phyloP scores from a whole-genome alignment of 2,888 invertebrate genomes.

The Podabrus alpinus region DNA sequence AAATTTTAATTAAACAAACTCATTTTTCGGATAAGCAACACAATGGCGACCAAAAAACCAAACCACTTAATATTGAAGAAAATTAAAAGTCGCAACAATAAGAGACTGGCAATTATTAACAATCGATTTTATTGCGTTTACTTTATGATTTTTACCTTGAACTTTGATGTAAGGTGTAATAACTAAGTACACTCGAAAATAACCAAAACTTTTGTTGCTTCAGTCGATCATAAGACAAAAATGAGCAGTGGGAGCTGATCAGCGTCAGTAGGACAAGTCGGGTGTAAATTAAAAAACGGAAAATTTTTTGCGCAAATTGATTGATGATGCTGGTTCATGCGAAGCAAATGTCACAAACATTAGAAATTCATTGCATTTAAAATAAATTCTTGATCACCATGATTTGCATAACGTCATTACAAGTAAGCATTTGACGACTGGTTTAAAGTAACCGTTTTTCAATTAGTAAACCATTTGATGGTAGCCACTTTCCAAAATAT shows the following conservation, averaged over 20 bases:
- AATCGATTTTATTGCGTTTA: constrained; percentile 1
- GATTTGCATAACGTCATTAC: background rate
- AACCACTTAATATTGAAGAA: background rate
- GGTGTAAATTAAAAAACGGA: background rate
- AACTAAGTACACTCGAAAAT: background rate
- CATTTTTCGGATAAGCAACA: background rate
- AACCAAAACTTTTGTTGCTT: background rate
- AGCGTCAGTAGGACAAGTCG: background rate
- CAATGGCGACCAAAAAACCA: background rate
- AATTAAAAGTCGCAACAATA: background rate
- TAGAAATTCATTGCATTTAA: background rate
- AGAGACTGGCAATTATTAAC: background rate
- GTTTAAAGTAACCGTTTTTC: background rate
- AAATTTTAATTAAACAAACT: background rate
- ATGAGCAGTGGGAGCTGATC: background rate
- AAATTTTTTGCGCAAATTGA: background rate
- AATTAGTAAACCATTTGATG: background rate
- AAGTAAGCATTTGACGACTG: background rate
- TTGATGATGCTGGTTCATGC: background rate
- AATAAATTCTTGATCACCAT: background rate
- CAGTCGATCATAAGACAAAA: background rate
- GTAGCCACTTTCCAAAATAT: background rate
- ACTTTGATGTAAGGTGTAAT: background rate
- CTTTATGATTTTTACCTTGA: constrained; percentile 3
- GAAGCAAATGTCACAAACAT: background rate